These are phyloP conservation scores for Poicephalus gulielmi DNA, from an alignment of 2,113 vertebrate genomes.

Conservation along the genomic window DNA sequence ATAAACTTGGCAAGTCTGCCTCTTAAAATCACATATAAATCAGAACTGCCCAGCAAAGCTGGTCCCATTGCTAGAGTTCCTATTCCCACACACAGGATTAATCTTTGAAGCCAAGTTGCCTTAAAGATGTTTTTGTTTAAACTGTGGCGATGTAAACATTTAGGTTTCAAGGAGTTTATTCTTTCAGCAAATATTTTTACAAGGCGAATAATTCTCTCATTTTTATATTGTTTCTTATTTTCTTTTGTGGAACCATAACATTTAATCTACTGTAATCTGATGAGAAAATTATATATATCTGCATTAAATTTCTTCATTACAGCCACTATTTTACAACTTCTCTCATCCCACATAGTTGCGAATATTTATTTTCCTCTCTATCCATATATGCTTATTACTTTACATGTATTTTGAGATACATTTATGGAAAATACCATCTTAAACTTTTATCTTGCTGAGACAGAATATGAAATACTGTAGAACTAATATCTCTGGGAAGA, in stretches of 20 bases:
- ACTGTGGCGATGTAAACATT: not conserved
- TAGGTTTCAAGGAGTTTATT: constrained; percentile 20
- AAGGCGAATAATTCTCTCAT: not conserved
- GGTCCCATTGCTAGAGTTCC: not conserved
- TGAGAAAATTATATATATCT: not conserved
- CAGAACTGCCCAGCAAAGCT: not conserved
- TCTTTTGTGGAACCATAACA: not conserved
- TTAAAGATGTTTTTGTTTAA: constrained; percentile 50
- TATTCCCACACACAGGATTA: constrained; percentile 16
- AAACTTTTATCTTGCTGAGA: not conserved
- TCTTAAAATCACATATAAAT: not conserved
- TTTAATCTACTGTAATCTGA: not conserved
- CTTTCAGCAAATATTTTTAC: constrained; percentile 37
- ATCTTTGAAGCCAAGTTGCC: constrained; percentile 3
- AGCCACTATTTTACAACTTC: not conserved
- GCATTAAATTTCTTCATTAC: not conserved
- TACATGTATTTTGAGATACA: not conserved
- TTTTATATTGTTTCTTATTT: not conserved
- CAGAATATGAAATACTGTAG: not conserved
- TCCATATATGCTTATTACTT: not conserved
- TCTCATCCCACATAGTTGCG: not conserved
- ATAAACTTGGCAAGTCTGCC: not conserved
- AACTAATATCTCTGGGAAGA: not conserved
- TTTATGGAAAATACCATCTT: not conserved
- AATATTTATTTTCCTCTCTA: not conserved